phyloP scores from a whole-genome alignment of 2,888 invertebrate genomes.

The Baronia brevicornis region DNA sequence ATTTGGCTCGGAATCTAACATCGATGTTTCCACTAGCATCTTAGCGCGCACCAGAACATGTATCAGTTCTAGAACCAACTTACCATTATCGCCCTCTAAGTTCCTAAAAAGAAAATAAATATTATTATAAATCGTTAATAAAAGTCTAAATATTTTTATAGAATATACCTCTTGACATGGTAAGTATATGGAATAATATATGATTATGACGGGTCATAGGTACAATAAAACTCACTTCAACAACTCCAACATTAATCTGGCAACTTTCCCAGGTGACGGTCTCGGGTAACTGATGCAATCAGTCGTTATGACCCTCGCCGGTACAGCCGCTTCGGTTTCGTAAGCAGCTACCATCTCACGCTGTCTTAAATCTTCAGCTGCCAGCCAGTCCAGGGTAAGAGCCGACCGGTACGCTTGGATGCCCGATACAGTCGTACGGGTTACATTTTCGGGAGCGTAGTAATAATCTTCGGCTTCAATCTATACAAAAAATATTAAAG shows the following conservation, averaged over 20 bases:
- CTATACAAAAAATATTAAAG: constrained; percentile 7
- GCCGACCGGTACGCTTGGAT: constrained; percentile 52
- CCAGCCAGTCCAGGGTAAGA: constrained; percentile 54
- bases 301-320: constrained; percentile 30
- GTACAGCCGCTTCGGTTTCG: constrained; percentile 37
- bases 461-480: constrained; percentile 29
- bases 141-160: constrained; percentile 11
- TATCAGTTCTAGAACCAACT: constrained; percentile 38
- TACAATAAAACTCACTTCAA: constrained; percentile 43
- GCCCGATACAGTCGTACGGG: constrained; percentile 37
- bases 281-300: constrained; percentile 47
- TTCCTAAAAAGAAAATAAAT: constrained; percentile 30
- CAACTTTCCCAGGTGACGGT: constrained; percentile 52
- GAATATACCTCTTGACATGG: background rate
- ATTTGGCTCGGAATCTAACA: constrained; percentile 51
- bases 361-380: constrained; percentile 49
- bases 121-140: background rate
- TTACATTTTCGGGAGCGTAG: constrained; percentile 35
- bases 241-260: constrained; percentile 51
- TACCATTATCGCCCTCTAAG: constrained; percentile 54
- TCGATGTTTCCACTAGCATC: constrained; percentile 46
- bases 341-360: constrained; percentile 47
- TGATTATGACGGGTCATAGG: too few species aligned
- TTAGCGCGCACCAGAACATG: constrained; percentile 41
- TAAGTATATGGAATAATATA: too few species aligned